These are phyloP conservation scores for Myoxocephalus aenaeus DNA, from an alignment of 2,797 vertebrate genomes.

Conservation along the genomic window DNA sequence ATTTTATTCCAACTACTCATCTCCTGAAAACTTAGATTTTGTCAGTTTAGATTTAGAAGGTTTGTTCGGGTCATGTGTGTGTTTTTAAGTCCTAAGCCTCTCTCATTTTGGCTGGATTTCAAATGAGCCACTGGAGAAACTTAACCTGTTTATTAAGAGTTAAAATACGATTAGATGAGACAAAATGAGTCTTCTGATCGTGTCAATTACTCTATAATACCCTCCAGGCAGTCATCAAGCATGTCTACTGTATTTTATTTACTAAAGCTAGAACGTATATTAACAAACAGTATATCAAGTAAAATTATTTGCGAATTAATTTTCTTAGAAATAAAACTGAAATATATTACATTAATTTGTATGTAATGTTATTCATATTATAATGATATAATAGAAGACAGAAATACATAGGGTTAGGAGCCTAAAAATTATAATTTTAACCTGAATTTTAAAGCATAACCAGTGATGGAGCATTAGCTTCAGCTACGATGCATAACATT, in stretches of 20 bases:
- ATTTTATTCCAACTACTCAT: constrained; percentile 39
- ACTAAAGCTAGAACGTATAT: not conserved
- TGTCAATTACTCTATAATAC: not conserved
- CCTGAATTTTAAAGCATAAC: not conserved
- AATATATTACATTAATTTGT: not conserved
- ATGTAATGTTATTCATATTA: not conserved
- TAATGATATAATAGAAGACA: not conserved
- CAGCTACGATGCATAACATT: not conserved
- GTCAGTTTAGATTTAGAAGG: constrained; percentile 38
- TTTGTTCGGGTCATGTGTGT: constrained; percentile 3
- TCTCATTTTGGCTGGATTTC: constrained; percentile 42
- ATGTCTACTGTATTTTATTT: not conserved
- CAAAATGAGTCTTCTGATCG: constrained; percentile 38
- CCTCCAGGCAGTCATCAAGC: constrained; percentile 1
- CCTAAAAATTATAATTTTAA: not conserved
- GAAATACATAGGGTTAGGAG: not conserved
- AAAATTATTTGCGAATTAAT: not conserved
- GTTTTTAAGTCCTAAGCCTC: constrained; percentile 29
- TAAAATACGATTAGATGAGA: constrained; percentile 41
- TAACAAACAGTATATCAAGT: not conserved
- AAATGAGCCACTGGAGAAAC: constrained; percentile 30
- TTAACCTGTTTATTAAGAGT: constrained; percentile 40
- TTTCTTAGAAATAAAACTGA: not conserved
- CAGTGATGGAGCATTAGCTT: not conserved
- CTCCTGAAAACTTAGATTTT: constrained; percentile 36